Evolutionary conservation across 2,888 invertebrate genomes (phyloP), one percentile per base, ranked within the genome.

Genomic region (Noctua pronuba): DNA sequence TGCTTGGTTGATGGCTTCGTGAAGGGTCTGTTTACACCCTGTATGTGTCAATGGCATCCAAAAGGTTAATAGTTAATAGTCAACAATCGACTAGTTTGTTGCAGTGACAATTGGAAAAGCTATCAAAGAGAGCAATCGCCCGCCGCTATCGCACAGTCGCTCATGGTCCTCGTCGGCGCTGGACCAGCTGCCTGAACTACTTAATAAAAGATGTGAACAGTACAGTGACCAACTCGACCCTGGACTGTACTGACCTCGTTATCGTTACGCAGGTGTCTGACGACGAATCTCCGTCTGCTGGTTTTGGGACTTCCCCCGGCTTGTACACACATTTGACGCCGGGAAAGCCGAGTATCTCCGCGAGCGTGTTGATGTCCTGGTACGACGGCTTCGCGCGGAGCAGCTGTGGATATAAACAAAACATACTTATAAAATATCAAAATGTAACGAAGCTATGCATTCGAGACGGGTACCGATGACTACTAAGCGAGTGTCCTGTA

Each of bases 271-370:
- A 38, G 4, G 3, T 35, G 4, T 35, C 6, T 35, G 35, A 0
- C 35, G 35, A 6, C 35, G 35, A 4, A 5, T 35, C 35, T 0
- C n/a, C n/a, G n/a, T n/a, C n/a, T n/a, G 4, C 72, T 31, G 0
- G 0, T 0, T 28, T 18, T 13, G n/a, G n/a, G n/a, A n/a, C n/a
- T n/a, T n/a, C n/a, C n/a, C n/a, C n/a, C n/a, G n/a, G 80, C 8
- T 82, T 82, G 88, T 93, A 93, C 11, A 91, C 89, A 88, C 96
- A 96, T 72, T 92, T 72, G 0, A 94, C 88, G 41, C 92, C 92
- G 0, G 91, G 89, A 89, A 95, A 96, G 18, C 96, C 96, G 13
- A 96, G 92, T 73, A 95, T 89, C 11, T 94, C 95, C 0, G 96
- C 95, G 28, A 96, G 86, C 87, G 92, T 0, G 82, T 94, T 94